These are phyloP conservation scores for Drosophila monieri DNA, from an alignment of 2,888 invertebrate genomes.

Conservation along the genomic window DNA sequence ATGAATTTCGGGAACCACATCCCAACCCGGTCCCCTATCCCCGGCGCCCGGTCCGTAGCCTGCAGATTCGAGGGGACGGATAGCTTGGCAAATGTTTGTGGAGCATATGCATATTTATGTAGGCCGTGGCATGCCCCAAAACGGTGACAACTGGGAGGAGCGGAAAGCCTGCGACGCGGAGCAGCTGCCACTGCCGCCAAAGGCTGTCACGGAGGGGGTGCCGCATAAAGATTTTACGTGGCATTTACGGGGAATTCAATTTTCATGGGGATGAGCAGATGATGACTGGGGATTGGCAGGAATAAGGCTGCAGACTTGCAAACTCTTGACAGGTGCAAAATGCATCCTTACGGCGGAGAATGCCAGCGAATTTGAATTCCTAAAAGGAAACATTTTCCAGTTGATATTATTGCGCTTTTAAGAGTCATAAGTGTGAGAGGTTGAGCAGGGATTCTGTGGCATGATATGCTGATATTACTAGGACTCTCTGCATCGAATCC, in stretches of 20 bases:
- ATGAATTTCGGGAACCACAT: slow-evolving; percentile 53
- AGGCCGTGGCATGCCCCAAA: slow-evolving; percentile 48
- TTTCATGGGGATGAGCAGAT: slow-evolving; percentile 24
- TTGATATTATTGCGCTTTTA: slow-evolving; percentile 8
- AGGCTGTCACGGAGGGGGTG: background rate
- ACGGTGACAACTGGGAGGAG: background rate
- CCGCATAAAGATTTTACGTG: slow-evolving; percentile 19
- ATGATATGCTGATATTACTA: background rate
- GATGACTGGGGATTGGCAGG: slow-evolving; percentile 9
- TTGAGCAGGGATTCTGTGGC: background rate
- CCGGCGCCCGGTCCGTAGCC: background rate
- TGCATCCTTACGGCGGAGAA: slow-evolving; percentile 9
- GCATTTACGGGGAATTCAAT: slow-evolving; percentile 40
- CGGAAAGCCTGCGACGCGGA: background rate
- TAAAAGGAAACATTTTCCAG: background rate
- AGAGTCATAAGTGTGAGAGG: background rate
- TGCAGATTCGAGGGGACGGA: slow-evolving; percentile 8
- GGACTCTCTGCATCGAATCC: background rate
- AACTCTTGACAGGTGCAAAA: slow-evolving; percentile 21
- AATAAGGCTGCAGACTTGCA: slow-evolving; percentile 5
- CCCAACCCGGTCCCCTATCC: background rate
- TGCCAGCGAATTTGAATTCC: slow-evolving; percentile 3
- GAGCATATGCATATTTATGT: slow-evolving; percentile 63
- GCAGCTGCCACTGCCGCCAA: slow-evolving; percentile 25
- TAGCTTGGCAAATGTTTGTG: slow-evolving; percentile 66